Base-by-base conservation (phyloP, 2,797 vertebrate genomes). In the Pseudocheirus occidentalis region DNA sequence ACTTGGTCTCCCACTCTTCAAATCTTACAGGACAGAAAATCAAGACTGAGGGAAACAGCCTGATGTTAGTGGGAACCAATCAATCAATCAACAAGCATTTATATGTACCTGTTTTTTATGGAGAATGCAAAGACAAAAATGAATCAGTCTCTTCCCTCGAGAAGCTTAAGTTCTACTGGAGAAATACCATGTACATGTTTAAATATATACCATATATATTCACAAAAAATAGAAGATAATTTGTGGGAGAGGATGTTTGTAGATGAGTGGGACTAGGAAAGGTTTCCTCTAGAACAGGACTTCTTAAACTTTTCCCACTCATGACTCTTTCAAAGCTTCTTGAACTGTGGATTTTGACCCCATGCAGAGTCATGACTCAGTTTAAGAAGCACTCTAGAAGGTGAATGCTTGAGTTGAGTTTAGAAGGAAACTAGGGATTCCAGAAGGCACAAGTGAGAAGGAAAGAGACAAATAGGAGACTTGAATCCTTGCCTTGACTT, bases 401-500 rank as follows among this genome's bases (percentile, higher is more conserved):
- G n/a, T 81, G 66, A 73, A 87, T 87, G 21, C 73, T 87, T 46
- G 40, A 46, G 21, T 50, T 87, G 73, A 87, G 40, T 50, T 87
- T 87, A 21, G 40, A 87, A 87, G 73, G 73, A 50, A 87, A 50
- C 18, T 24, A 40, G 24, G 73, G 40, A 87, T 87, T 87, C 73
- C 40, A 87, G 81, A 66, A 73, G 7, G 55, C 27, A 46, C n/a
- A 89, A 90, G n/a, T 0, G 11, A 11, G 34, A 21, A 31, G 55
- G 0, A 91, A 46, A 52, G 7, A 91, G 53, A 5, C 10, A 62
- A 40, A 55, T 5, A 5, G 50, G 31, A 90, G 89, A 89, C 40
- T 46, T 87, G n/a, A 58, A 52, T 95, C 92, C 89, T 53, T 54
- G 5, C 95, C 92, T 29, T 50, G 21, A 13, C 55, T 96, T 55